Percentiles rank a stretch among this genome's conserved stretches.
Conservation (phyloP, 2,888 invertebrate species). For the Sylvicola cinctus region DNA sequence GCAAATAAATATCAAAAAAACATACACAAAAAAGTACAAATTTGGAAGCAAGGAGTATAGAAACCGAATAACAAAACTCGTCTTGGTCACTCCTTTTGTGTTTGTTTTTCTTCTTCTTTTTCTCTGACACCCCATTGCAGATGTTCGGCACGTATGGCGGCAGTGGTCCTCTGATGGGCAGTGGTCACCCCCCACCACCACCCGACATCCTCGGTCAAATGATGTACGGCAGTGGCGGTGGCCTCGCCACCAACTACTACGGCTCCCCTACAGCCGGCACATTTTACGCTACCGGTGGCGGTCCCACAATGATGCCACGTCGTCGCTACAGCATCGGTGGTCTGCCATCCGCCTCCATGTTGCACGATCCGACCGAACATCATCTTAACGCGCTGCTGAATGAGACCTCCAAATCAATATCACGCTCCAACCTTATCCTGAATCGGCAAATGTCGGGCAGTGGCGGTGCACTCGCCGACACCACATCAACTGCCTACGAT, state of each 20-base stretch:
- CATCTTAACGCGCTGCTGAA: conserved; percentile 16
- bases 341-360: conserved; percentile 23
- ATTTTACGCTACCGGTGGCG: conserved; percentile 1
- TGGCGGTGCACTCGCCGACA: too few species aligned
- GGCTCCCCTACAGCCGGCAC: conserved; percentile 3
- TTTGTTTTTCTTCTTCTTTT: neutral
- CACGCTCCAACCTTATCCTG: conserved; percentile 24
- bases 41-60: conserved; percentile 8
- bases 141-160: neutral
- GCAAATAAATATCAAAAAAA: conserved; percentile 6
- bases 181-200: conserved; percentile 1
- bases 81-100: neutral
- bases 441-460: conserved; percentile 8
- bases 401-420: conserved; percentile 26
- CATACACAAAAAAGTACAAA: conserved; percentile 4
- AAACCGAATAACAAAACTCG: too few species aligned
- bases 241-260: conserved; percentile 1
- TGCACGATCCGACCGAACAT: conserved; percentile 4
- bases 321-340: conserved; percentile 26
- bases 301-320: conserved; percentile 12
- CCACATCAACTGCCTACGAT: neutral
- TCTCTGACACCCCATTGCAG: conserved; percentile 1
- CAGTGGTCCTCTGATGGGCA: conserved; percentile 1
- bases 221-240: too few species aligned
- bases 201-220: neutral